Evolutionary conservation across 2,113 vertebrate species (phyloP), one percentile per base, ranked within the genome.

Genomic region (Psephotus haematonotus): DNA sequence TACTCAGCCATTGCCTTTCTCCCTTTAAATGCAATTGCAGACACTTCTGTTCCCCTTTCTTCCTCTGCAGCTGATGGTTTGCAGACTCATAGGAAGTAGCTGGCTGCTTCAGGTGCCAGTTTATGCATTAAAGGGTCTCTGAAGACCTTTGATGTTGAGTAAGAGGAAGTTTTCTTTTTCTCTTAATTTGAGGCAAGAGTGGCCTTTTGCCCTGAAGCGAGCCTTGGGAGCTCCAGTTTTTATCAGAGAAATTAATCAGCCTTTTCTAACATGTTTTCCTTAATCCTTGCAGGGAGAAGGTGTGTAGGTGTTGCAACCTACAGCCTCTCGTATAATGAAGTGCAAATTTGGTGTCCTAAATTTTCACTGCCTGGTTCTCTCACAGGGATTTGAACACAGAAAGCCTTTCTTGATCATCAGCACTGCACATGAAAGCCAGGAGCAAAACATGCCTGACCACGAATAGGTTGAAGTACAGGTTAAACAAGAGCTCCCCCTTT

Each of bases 271-370:
- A 6, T 76, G 29, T 41, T 72, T 94, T 88, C 80, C 80, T 84
- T 88, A 90, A 71, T 94, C 55, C 29, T 82, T 77, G 31, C 72
- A 76, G n/a, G 65, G 81, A 79, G 52, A 76, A 92, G 72, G 47
- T 52, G 59, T 79, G 88, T 96, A 96, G 92, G 86, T 91, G 90
- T 93, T 94, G 29, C 92, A 94, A n/a, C 88, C 92, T 90, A 86
- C 96, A 93, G 74, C 83, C 52, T 93, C 67, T 96, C 81, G 2
- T 92, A 50, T 95, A 93, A 94, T 95, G 96, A 90, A 52, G 90
- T 95, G 86, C 77, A 95, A 92, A 96, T 95, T 89, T 76, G 41
- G 16, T 91, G 80, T 84, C 93, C 83, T 87, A 86, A 80, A 91
- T 94, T 79, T 92, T 95, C 39, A 20, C 27, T 90, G 82, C 70